A percentile compares a stretch with the other conserved stretches of the same genome.
Evolutionary conservation across 2,113 vertebrate genomes (phyloP).

Genomic region (Todiramphus saurophagus): DNA sequence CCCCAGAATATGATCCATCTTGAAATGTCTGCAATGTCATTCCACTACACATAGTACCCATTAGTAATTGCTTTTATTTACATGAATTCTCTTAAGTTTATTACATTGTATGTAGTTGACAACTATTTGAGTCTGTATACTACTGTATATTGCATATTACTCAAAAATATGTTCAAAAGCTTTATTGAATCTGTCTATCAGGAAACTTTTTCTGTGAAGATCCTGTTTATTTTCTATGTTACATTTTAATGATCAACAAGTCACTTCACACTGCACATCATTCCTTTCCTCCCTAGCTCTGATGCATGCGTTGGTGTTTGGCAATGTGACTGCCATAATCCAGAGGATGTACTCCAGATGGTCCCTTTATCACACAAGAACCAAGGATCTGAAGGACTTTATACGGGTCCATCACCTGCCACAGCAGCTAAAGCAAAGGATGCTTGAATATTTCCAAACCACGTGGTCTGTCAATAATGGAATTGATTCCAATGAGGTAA

Average conservation of each 20-base stretch:
- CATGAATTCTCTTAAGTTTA: not conserved
- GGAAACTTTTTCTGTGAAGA: not conserved
- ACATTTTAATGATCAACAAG: not conserved
- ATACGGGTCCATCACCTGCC: constrained; percentile 96
- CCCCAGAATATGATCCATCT: not conserved
- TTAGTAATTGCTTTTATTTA: not conserved
- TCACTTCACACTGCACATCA: not conserved
- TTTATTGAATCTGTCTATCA: not conserved
- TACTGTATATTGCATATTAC: not conserved
- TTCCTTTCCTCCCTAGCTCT: constrained; percentile 78
- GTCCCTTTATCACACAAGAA: constrained; percentile 97
- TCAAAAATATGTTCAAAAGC: not conserved
- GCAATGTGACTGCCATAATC: constrained; percentile 98
- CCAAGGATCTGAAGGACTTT: constrained; percentile 97
- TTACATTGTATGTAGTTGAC: not conserved
- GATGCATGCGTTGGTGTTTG: constrained; percentile 98
- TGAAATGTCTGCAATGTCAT: not conserved
- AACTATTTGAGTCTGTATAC: not conserved
- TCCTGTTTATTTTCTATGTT: not conserved
- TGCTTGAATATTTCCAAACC: constrained; percentile 98
- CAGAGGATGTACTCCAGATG: constrained; percentile 98
- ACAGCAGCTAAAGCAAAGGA: constrained; percentile 95
- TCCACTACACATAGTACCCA: not conserved
- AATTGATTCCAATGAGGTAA: constrained; percentile 97
- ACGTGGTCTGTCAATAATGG: constrained; percentile 99